phyloP scores from a whole-genome alignment of 1,140 invertebrate genomes.

The Trichonephila inaurata region DNA sequence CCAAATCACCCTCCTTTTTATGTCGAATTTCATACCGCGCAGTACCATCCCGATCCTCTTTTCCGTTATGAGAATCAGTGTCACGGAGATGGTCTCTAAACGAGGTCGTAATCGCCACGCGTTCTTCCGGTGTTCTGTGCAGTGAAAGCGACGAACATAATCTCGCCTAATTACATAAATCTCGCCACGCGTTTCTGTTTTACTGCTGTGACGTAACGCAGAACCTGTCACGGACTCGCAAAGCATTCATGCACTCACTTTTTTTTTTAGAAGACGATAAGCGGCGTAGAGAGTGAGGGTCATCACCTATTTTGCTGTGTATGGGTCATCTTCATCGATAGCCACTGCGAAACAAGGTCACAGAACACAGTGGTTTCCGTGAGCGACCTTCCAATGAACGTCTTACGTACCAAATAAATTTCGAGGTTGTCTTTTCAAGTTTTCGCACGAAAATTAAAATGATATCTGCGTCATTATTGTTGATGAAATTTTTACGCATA shows the following conservation, averaged over 20 bases:
- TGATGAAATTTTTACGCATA: not conserved
- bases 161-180: not conserved
- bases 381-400: not conserved
- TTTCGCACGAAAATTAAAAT: slow-evolving; percentile 5
- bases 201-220: not conserved
- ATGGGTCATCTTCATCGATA: not conserved
- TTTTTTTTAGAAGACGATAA: not conserved
- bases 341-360: not conserved
- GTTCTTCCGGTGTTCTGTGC: not conserved
- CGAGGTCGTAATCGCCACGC: not conserved
- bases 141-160: not conserved
- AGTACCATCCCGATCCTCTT: not conserved
- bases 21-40: not conserved
- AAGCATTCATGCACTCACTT: not conserved
- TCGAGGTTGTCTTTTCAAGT: slow-evolving; percentile 1
- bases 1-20: not conserved
- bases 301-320: not conserved
- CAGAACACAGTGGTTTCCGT: not conserved
- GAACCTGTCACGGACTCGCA: not conserved
- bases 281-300: not conserved
- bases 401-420: not conserved
- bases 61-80: not conserved
- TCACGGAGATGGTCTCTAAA: not conserved
- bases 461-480: not conserved
- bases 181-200: not conserved